Evolutionary conservation across 2,797 vertebrate genomes (phyloP).

Genomic region (Bucorvus abyssinicus): DNA sequence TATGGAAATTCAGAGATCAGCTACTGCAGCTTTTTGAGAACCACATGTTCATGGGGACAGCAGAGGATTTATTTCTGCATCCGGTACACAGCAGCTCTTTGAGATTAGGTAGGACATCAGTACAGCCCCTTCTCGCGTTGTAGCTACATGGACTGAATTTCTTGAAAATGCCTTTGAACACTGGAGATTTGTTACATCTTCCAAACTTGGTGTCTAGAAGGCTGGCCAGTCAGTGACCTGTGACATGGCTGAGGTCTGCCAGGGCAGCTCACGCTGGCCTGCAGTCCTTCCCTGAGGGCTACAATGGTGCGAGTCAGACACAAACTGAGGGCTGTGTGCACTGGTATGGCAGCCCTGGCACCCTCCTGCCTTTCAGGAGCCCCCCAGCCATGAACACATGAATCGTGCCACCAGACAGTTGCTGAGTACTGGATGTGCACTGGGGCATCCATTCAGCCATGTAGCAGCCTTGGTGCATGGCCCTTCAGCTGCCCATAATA

Average conservation of each 20-base stretch:
- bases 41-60: background rate
- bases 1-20: slow-evolving; percentile 11
- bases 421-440: background rate
- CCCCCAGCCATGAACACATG: rapidly evolving
- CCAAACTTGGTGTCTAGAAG: background rate
- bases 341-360: background rate
- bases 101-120: background rate
- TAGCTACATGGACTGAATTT: background rate
- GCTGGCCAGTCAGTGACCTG: background rate
- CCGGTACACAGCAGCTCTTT: background rate
- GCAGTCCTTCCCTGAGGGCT: background rate
- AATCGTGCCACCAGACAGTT: rapidly evolving
- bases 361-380: background rate
- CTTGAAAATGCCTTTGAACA: background rate
- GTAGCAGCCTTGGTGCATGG: background rate
- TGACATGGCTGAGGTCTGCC: background rate
- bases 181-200: background rate
- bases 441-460: rapidly evolving
- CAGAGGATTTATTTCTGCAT: slow-evolving; percentile 3
- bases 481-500: background rate
- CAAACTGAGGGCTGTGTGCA: rapidly evolving
- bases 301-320: rapidly evolving
- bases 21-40: slow-evolving; percentile 14
- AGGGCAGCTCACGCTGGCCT: background rate
- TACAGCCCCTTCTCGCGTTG: background rate